Percentiles rank a stretch among this genome's conserved stretches.
Evolutionary conservation across 2,113 vertebrate species (phyloP).

Genomic region (Arothron firmamentum): DNA sequence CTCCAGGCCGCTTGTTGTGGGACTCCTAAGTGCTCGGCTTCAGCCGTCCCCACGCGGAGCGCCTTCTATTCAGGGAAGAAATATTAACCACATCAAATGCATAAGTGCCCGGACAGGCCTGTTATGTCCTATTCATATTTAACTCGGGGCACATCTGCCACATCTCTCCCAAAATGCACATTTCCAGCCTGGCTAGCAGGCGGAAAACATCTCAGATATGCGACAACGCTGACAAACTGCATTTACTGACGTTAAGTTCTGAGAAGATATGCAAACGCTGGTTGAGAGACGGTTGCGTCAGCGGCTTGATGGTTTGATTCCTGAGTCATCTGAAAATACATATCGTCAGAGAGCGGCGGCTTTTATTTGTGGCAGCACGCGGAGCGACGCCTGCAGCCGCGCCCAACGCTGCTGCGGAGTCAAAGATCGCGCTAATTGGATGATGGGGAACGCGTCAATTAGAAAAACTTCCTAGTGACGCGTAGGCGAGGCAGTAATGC

Average conservation of each 20-base stretch:
- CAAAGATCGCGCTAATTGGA: slow-evolving; percentile 57
- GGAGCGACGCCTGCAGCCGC: slow-evolving; percentile 32
- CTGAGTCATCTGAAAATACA: slow-evolving; percentile 26
- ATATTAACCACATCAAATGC: slow-evolving; percentile 74
- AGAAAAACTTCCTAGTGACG: slow-evolving; percentile 73
- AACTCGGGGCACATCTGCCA: slow-evolving; percentile 66
- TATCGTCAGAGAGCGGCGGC: slow-evolving; percentile 36
- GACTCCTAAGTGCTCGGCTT: slow-evolving; percentile 66
- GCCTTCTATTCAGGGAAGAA: slow-evolving; percentile 68
- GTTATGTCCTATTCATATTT: slow-evolving; percentile 78
- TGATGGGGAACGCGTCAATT: slow-evolving; percentile 72
- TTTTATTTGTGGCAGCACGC: slow-evolving; percentile 22
- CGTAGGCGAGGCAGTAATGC: slow-evolving; percentile 73
- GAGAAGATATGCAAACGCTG: slow-evolving; percentile 31
- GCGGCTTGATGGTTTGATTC: slow-evolving; percentile 34
- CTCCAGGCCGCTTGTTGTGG: slow-evolving; percentile 55
- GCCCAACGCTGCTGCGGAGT: slow-evolving; percentile 45
- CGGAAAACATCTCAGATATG: slow-evolving; percentile 59
- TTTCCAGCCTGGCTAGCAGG: slow-evolving; percentile 46
- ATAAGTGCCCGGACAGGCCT: slow-evolving; percentile 70
- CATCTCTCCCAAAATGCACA: slow-evolving; percentile 66
- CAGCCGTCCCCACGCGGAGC: slow-evolving; percentile 57
- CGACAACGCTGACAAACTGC: slow-evolving; percentile 62
- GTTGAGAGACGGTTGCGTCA: slow-evolving; percentile 25
- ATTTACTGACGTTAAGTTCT: slow-evolving; percentile 40